Evolutionary conservation across 2,797 vertebrate species (phyloP).

Genomic region (Phoebastria nigripes): DNA sequence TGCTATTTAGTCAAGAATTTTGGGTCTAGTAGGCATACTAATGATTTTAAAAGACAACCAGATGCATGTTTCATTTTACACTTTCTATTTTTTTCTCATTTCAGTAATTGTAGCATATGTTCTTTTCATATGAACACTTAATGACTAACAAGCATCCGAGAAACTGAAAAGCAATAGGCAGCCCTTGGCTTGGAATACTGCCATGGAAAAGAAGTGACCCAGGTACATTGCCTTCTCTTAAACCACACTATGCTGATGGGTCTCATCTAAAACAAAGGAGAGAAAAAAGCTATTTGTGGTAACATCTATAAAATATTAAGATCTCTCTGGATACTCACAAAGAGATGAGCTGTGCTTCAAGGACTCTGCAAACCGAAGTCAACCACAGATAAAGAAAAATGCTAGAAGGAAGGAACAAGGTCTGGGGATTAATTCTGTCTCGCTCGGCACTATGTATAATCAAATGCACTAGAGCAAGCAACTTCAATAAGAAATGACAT

Average conservation of each 20-base stretch:
- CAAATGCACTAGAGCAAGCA: not conserved
- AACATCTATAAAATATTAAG: not conserved
- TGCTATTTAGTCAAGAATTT: slow-evolving; percentile 52
- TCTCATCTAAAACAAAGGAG: not conserved
- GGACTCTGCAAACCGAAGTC: not conserved
- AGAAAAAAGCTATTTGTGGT: not conserved
- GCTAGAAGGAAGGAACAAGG: not conserved
- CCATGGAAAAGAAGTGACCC: not conserved
- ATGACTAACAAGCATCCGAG: not conserved
- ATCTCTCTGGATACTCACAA: not conserved
- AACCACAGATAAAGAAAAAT: not conserved
- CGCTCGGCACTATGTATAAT: not conserved
- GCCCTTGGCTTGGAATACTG: not conserved
- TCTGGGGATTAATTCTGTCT: not conserved
- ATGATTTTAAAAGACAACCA: slow-evolving; percentile 51
- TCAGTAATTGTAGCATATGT: not conserved
- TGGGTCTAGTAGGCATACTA: slow-evolving; percentile 8
- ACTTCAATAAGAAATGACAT: not conserved
- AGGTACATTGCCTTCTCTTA: not conserved
- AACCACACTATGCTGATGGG: not conserved
- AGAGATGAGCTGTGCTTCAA: not conserved
- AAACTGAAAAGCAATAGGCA: not conserved
- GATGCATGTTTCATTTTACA: not conserved
- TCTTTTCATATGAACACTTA: not conserved
- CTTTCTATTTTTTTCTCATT: not conserved